These are phyloP conservation scores for Eupithecia vulgata DNA, from an alignment of 2,888 invertebrate genomes.

Conservation along the genomic window DNA sequence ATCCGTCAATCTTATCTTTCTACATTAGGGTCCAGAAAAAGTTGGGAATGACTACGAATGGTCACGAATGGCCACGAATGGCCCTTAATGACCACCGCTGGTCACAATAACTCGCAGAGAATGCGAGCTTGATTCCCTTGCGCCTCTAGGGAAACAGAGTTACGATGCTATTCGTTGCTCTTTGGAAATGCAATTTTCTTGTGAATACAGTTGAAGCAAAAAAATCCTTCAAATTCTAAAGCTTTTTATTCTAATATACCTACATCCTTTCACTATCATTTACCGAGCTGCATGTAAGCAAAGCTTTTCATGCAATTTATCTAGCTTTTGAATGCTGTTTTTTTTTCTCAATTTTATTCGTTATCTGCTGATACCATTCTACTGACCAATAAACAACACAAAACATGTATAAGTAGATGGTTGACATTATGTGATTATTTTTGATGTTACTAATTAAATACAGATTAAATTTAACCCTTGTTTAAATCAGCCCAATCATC, in stretches of 20 bases:
- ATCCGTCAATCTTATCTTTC: conserved; percentile 45
- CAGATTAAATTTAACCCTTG: conserved; percentile 2
- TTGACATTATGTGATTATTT: neutral
- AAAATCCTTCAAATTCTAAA: neutral
- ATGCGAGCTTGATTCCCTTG: conserved; percentile 65
- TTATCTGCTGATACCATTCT: neutral
- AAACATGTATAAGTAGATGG: neutral
- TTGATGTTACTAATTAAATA: neutral
- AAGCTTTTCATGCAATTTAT: neutral
- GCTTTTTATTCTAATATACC: neutral
- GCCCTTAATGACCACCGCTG: conserved; percentile 71
- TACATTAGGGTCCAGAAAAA: conserved; percentile 24
- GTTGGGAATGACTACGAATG: conserved; percentile 15
- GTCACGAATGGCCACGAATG: conserved; percentile 59
- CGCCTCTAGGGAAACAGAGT: conserved; percentile 58
- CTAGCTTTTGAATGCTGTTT: neutral
- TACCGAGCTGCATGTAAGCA: neutral
- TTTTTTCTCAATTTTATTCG: neutral
- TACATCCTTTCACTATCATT: neutral
- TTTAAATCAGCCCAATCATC: conserved; percentile 3
- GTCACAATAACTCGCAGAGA: conserved; percentile 65
- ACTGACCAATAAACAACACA: neutral
- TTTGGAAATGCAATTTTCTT: conserved; percentile 24
- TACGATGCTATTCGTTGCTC: conserved; percentile 34
- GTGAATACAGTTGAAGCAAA: conserved; percentile 2